These are phyloP conservation scores for Ormyrus labotus DNA, from an alignment of 2,888 invertebrate genomes.

Conservation along the genomic window DNA sequence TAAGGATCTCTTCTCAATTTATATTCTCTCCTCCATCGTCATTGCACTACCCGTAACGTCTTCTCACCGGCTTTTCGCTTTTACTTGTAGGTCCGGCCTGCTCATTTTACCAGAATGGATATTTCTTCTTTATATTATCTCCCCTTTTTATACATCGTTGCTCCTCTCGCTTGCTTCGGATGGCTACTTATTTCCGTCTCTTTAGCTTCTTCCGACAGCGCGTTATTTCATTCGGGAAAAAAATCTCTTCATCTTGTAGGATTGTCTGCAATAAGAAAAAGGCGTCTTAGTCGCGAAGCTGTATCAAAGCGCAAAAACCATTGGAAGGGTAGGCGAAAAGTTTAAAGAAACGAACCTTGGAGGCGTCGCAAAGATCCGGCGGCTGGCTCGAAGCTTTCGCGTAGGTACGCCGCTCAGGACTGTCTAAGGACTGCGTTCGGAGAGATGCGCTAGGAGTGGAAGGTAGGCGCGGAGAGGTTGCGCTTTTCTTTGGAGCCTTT, in stretches of 20 bases:
- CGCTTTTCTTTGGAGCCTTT: not conserved
- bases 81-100: constrained; percentile 8
- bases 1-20: constrained; percentile 56
- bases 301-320: no score
- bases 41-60: not conserved
- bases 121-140: constrained; percentile 1
- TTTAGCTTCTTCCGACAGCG: not conserved
- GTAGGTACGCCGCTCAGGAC: no score
- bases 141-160: not conserved
- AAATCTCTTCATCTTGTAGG: not conserved
- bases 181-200: not conserved
- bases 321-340: no score
- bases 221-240: no score
- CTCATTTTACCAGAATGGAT: constrained; percentile 15
- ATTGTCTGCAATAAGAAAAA: constrained; percentile 30
- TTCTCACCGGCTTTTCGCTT: not conserved
- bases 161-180: not conserved
- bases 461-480: not conserved
- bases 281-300: not conserved
- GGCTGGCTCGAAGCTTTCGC: no score
- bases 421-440: not conserved
- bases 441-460: not conserved
- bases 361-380: no score
- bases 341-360: no score
- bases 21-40: constrained; percentile 45